Percentiles rank a stretch among this genome's conserved stretches.
Conservation (phyloP, 2,113 vertebrate species). For the Genyomyrus donnyi region DNA sequence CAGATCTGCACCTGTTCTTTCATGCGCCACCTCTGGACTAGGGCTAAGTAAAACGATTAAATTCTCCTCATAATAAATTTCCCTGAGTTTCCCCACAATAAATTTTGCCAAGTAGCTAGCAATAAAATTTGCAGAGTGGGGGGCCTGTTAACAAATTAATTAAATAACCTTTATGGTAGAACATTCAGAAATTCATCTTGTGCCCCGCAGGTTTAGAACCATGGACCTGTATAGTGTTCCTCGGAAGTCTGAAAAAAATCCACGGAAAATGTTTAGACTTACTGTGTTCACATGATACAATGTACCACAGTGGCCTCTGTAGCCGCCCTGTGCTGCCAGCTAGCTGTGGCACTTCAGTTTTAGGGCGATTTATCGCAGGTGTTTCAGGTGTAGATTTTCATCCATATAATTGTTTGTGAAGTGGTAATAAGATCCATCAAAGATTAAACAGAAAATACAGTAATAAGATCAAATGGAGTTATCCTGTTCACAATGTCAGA, state of each 20-base stretch:
- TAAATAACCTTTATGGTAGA: not conserved
- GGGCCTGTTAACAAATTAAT: not conserved
- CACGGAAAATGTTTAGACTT: not conserved
- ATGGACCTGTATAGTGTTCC: not conserved
- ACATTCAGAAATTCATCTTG: not conserved
- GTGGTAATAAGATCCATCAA: not conserved
- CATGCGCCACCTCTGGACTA: not conserved
- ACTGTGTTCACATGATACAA: not conserved
- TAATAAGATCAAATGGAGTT: not conserved
- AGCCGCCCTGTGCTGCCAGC: not conserved
- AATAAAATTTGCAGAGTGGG: not conserved
- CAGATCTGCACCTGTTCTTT: not conserved
- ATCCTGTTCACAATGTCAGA: not conserved
- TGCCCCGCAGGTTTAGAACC: not conserved
- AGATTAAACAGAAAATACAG: not conserved
- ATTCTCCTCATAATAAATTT: not conserved
- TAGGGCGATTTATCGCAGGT: not conserved
- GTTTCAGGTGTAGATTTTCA: not conserved
- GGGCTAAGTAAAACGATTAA: not conserved
- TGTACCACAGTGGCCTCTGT: not conserved
- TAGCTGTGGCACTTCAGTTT: not conserved
- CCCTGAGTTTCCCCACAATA: not conserved
- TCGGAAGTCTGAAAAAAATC: not conserved
- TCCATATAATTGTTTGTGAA: not conserved
- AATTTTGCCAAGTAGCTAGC: not conserved